These are phyloP conservation scores for Equus quagga DNA, from an alignment of 2,113 vertebrate species.

Conservation along the genomic window DNA sequence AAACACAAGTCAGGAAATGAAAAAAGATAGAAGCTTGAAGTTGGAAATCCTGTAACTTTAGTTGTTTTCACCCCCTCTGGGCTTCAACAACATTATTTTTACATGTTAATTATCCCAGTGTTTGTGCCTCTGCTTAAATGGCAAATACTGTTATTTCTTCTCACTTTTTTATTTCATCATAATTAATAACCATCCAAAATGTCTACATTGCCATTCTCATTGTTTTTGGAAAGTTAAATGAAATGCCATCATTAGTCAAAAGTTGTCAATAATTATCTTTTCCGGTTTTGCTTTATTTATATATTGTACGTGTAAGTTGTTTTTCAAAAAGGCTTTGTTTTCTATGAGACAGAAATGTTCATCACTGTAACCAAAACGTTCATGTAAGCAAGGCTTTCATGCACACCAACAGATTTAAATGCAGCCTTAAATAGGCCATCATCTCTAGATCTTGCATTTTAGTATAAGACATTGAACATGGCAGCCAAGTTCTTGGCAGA, in stretches of 20 bases:
- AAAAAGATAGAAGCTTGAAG: neutral
- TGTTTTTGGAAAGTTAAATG: slow-evolving; percentile 42
- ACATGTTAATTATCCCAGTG: rapidly evolving
- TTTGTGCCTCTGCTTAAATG: neutral
- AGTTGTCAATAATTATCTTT: slow-evolving; percentile 64
- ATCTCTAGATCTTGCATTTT: slow-evolving; percentile 37
- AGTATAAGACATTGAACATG: neutral
- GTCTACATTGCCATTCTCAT: slow-evolving; percentile 47
- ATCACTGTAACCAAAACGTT: neutral
- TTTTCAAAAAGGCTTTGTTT: slow-evolving; percentile 33
- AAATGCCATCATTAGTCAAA: neutral
- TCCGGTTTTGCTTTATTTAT: slow-evolving; percentile 20
- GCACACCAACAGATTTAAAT: slow-evolving; percentile 55
- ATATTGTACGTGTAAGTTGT: slow-evolving; percentile 35
- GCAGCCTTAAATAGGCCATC: slow-evolving; percentile 32
- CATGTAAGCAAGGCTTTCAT: slow-evolving; percentile 22
- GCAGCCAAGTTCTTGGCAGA: slow-evolving; percentile 73
- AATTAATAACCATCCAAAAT: slow-evolving; percentile 68
- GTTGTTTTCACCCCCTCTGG: neutral
- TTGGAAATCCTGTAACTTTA: neutral
- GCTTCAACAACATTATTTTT: rapidly evolving
- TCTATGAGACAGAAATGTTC: slow-evolving; percentile 51
- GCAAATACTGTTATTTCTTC: slow-evolving; percentile 23
- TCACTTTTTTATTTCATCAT: slow-evolving; percentile 32
- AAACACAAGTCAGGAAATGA: neutral